Base-by-base conservation (phyloP, 2,113 vertebrate species). In the Crotalus horridus region DNA sequence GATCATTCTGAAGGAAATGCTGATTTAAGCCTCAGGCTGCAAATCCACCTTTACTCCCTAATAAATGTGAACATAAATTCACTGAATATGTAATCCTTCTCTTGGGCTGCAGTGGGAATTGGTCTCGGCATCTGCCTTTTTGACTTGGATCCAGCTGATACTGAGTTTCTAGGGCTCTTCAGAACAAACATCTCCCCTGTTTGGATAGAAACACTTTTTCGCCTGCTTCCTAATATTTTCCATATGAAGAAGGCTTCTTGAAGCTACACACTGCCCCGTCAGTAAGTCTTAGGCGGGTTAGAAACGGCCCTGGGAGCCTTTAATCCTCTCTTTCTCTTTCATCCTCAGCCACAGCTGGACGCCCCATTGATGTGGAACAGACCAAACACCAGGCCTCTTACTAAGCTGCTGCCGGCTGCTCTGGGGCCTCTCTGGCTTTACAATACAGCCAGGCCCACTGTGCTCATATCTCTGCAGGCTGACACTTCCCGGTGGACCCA, bases 351-450 rank as follows among this genome's bases (percentile, higher is more conserved):
- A 95, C 97, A 97, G 97, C 98, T 98, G 97, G 98, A 98, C 96
- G 96, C 97, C 97, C 98, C 97, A 98, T 98, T 98, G 98, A 98
- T 98, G 98, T 97, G 98, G 97, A 98, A 97, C 97, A 98, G 97
- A 98, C 97, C 98, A 98, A 99, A 98, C 98, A 98, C 97, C 98
- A 97, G 98, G 98, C 98, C 98, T 97, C 98, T 98, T 96, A 24
- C 98, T 98, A 98, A 98, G 98, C 98, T 97, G 97, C 97, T 96
- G 97, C 97, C 96, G 92, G 53, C 53, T 87, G 90, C 87, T 89
- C 69, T 95, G 97, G 96, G 96, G 96, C 96, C 97, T 97, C 96
- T 93, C 20, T 91, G 94, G 86, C 95, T 94, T 91, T 89, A 12
- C 93, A 93, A 96, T 93, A 0, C 24, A 91, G 93, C 94, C 0